Evolutionary conservation across 2,797 vertebrate species (phyloP).

Genomic region (Sebastes iracundus): DNA sequence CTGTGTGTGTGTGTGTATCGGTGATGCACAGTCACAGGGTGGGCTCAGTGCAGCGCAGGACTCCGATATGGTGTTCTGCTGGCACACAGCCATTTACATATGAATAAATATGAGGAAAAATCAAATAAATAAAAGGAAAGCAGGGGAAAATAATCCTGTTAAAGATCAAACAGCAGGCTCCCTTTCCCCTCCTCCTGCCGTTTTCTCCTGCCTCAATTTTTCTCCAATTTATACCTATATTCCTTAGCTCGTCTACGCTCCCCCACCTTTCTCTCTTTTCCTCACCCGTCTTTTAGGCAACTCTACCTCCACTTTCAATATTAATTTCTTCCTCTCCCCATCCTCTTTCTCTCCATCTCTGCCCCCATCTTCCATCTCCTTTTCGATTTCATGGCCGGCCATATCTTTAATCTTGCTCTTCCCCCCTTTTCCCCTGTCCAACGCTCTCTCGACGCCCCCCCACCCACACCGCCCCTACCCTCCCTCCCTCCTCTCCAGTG

Average conservation of each 20-base stretch:
- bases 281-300: conserved; percentile 25
- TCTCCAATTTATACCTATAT: conserved; percentile 64
- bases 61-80: conserved; percentile 56
- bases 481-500: conserved; percentile 56
- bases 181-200: conserved; percentile 41
- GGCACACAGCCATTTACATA: conserved; percentile 71
- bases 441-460: conserved; percentile 15
- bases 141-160: conserved; percentile 82
- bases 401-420: conserved; percentile 73
- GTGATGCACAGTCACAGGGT: conserved; percentile 61
- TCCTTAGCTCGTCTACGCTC: conserved; percentile 30
- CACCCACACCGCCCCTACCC: not conserved
- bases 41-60: conserved; percentile 41
- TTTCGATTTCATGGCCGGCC: conserved; percentile 68
- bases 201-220: conserved; percentile 52
- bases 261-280: conserved; percentile 21
- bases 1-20: conserved; percentile 41
- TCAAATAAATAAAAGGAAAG: conserved; percentile 81
- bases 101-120: conserved; percentile 79
- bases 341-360: conserved; percentile 36
- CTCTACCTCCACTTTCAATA: conserved; percentile 44
- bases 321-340: conserved; percentile 34
- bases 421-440: conserved; percentile 51
- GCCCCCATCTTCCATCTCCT: conserved; percentile 52
- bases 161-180: conserved; percentile 80